Conservation (phyloP, 2,797 vertebrate species). For the Ctenochaetus hawaiiensis region DNA sequence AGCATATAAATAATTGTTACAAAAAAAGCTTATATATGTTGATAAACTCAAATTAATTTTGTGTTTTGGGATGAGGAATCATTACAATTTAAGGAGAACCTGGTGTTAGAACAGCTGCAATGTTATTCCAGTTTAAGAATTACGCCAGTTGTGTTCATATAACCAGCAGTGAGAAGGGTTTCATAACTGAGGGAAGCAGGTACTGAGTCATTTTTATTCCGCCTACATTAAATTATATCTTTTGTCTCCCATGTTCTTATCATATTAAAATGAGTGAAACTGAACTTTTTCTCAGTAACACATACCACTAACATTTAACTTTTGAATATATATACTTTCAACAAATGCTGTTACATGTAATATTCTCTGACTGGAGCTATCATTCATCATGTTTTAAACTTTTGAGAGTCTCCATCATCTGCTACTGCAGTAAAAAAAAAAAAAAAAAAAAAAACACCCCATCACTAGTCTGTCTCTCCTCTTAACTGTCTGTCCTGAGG, state of each 20-base stretch:
- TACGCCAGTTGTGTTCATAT: neutral
- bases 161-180: conserved; percentile 4
- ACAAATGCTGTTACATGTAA: conserved; percentile 8
- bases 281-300: conserved; percentile 9
- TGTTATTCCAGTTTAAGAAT: neutral
- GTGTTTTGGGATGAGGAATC: neutral
- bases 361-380: neutral
- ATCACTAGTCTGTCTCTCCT: neutral
- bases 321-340: neutral
- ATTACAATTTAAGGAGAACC: neutral
- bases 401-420: conserved; percentile 12
- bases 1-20: neutral
- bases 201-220: conserved; percentile 21
- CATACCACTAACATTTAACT: neutral
- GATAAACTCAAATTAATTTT: conserved; percentile 15
- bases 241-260: neutral
- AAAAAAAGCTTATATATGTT: neutral
- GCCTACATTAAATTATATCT: conserved; percentile 7
- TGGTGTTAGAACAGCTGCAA: neutral
- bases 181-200: conserved; percentile 15
- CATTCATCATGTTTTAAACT: conserved; percentile 2
- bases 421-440: conserved; percentile 13
- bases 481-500: conserved; percentile 6
- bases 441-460: conserved; percentile 19
- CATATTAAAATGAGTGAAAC: neutral